These are phyloP conservation scores for Polymixis lichenea DNA, from an alignment of 2,888 invertebrate species.

Conservation along the genomic window DNA sequence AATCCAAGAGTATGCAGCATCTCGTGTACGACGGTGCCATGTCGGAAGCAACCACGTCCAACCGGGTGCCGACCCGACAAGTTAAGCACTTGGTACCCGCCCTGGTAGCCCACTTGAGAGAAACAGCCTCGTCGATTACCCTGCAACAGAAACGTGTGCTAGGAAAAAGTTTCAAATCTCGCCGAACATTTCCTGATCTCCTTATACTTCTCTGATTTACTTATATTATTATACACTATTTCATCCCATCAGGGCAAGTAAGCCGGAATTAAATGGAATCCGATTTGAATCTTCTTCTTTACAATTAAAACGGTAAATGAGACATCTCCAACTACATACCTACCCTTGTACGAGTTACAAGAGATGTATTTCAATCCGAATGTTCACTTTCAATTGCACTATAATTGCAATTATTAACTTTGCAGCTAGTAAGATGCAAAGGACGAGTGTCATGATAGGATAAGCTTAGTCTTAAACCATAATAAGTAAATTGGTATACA, in stretches of 20 bases:
- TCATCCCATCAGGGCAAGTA: not conserved
- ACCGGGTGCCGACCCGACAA: constrained; percentile 89
- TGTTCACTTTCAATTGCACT: not conserved
- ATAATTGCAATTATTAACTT: not conserved
- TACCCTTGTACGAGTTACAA: not conserved
- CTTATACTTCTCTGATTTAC: no score
- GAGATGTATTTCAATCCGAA: not conserved
- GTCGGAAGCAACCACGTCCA: constrained; percentile 91
- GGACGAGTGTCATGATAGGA: not conserved
- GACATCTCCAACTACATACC: not conserved
- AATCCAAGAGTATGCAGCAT: constrained; percentile 95
- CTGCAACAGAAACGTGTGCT: constrained; percentile 66
- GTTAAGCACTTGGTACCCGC: constrained; percentile 90
- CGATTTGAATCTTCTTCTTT: not conserved
- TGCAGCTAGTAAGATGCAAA: not conserved
- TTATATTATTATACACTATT: not conserved
- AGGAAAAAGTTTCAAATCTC: not conserved
- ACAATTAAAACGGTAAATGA: not conserved
- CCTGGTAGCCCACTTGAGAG: constrained; percentile 88
- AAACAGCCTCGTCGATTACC: constrained; percentile 87
- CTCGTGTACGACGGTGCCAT: constrained; percentile 94
- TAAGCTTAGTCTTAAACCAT: not conserved
- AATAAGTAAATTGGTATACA: not conserved
- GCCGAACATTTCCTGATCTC: not conserved
- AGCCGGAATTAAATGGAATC: not conserved